Evolutionary conservation across 2,113 vertebrate genomes (phyloP).

Genomic region (Pogonocichla stellata): DNA sequence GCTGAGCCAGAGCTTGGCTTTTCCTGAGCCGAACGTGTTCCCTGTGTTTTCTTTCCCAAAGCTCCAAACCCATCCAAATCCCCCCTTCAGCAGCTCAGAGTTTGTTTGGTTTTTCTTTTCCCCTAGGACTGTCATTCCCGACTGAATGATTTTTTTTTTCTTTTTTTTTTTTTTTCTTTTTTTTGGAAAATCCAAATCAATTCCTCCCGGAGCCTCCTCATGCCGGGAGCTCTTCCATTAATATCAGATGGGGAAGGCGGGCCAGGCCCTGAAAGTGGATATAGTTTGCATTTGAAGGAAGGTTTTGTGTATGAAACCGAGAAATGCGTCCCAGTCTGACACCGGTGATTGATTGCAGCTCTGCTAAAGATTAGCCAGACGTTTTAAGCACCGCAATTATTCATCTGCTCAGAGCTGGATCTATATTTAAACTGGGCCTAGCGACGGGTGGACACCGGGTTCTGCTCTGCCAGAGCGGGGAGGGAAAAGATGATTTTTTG

Average conservation of each 20-base stretch:
- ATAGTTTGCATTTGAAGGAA: constrained; percentile 61
- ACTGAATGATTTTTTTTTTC: too few relatives aligned
- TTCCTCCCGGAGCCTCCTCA: background rate
- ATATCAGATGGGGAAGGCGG: constrained; percentile 45
- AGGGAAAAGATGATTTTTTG: background rate
- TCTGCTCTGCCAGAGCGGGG: background rate
- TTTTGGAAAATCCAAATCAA: background rate
- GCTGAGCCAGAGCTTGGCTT: background rate
- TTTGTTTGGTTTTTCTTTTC: background rate
- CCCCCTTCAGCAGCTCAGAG: background rate
- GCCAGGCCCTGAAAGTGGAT: constrained; percentile 61
- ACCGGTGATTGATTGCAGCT: constrained; percentile 77
- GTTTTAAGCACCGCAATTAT: constrained; percentile 66
- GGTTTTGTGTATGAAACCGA: constrained; percentile 75
- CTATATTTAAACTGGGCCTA: constrained; percentile 54
- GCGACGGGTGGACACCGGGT: background rate
- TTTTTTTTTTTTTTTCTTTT: too few relatives aligned
- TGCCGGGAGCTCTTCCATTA: constrained; percentile 45
- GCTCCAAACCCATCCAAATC: background rate
- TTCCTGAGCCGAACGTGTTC: background rate
- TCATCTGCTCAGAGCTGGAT: constrained; percentile 32
- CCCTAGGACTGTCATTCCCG: background rate
- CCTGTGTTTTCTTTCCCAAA: background rate
- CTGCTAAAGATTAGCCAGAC: constrained; percentile 78
- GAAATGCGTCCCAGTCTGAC: constrained; percentile 67